Base-by-base conservation (phyloP, 2,113 vertebrate species). In the Campylomormyrus tamandua region DNA sequence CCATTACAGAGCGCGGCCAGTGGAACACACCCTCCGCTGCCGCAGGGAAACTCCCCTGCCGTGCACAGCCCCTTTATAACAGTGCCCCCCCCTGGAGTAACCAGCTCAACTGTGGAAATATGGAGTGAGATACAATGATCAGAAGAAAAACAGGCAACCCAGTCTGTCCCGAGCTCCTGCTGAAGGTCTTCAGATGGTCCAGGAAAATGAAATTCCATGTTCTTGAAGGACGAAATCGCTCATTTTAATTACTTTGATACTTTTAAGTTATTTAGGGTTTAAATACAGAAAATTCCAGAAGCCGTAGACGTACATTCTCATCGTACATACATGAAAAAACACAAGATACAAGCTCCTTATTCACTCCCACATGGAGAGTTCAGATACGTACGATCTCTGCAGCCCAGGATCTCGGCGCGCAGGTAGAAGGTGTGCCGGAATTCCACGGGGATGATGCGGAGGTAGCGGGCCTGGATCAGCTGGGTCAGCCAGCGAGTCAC, bases 401-500 rank as follows among this genome's bases (percentile, higher is more conserved):
- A 97, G 83, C 97, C 97, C 0, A 97, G 92, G 46, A 96, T 92
- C 92, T 97, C 97, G 5, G 92, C 93, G 1, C 97, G 95, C 84
- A 97, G 93, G 90, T 95, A 95, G 90, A 97, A 95, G 1, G 93
- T 95, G 88, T 95, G 95, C 24, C 94, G 94, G 87, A 95, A 96
- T 83, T 95, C 95, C 24, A 95, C 90, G 0, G 97, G 96, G 53
- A 96, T 91, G 42, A 97, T 94, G 39, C 96, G 96, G 35, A 97
- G 93, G 91, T 94, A 95, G 4, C 95, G 96, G 6, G 95, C 94
- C 89, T 93, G 92, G 87, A 97, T 91, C 90, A 96, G 87, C 0
- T 92, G 90, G 7, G 91, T 66, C 4, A 97, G 93, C 94, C 95
- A 94, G 48, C 94, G 94, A 0, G 94, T 96, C 87, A 95, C 96